Percentiles rank a stretch among this genome's conserved stretches.
These are phyloP conservation scores for Toxotes lorentzi DNA, from an alignment of 2,797 vertebrate species.

Conservation along the genomic window DNA sequence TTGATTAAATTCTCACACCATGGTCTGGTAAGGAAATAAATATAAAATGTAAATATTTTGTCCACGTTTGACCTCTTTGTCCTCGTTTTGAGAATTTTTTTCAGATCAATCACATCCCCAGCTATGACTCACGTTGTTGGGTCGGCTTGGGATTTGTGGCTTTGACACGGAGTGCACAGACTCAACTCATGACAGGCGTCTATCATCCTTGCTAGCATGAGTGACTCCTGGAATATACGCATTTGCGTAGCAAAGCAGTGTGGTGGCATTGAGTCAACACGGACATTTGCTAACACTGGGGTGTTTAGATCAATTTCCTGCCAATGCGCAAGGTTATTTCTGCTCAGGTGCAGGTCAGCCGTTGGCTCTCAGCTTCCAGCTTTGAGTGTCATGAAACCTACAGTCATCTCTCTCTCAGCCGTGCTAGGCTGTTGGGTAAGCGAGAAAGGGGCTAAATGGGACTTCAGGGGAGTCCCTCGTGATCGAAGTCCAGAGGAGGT, in stretches of 20 bases:
- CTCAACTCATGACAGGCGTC: slow-evolving; percentile 54
- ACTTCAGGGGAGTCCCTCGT: slow-evolving; percentile 55
- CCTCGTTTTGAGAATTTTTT: background rate
- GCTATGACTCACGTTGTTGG: slow-evolving; percentile 50
- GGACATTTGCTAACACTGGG: slow-evolving; percentile 69
- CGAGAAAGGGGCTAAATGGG: slow-evolving; percentile 34
- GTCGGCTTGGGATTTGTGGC: slow-evolving; percentile 49
- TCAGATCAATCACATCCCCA: background rate
- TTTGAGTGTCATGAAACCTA: slow-evolving; percentile 74
- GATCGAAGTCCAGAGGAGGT: background rate
- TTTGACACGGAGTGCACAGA: slow-evolving; percentile 26
- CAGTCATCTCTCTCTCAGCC: slow-evolving; percentile 69
- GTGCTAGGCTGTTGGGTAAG: slow-evolving; percentile 35
- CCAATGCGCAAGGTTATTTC: slow-evolving; percentile 40
- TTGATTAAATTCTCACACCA: background rate
- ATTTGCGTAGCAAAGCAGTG: slow-evolving; percentile 59
- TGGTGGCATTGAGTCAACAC: slow-evolving; percentile 67
- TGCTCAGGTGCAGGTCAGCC: slow-evolving; percentile 58
- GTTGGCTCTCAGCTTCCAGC: slow-evolving; percentile 51
- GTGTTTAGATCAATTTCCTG: slow-evolving; percentile 62
- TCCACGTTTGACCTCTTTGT: slow-evolving; percentile 21
- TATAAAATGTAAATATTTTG: background rate
- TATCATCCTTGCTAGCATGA: slow-evolving; percentile 37
- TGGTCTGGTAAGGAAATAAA: background rate
- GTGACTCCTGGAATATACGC: slow-evolving; percentile 71